Conservation (phyloP, 1,140 invertebrate species). For the Drosophila subobscura region DNA sequence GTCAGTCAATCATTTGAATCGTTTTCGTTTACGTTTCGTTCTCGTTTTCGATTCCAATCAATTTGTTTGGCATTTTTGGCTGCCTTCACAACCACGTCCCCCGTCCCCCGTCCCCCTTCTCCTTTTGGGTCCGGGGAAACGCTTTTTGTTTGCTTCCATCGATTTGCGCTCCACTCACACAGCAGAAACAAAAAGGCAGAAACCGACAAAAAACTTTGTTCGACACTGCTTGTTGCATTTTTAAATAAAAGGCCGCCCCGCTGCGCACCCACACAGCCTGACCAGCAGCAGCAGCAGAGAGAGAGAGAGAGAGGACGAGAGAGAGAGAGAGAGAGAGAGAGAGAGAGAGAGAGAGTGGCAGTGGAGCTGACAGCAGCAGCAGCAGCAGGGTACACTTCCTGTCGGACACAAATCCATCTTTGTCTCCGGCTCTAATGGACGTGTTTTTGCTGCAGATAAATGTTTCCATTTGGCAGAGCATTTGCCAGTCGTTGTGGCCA, state of each 20-base stretch:
- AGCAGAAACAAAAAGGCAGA: slow-evolving; percentile 24
- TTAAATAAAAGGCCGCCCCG: slow-evolving; percentile 53
- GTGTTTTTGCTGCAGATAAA: no score
- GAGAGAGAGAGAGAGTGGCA: no score
- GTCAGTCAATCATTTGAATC: slow-evolving; percentile 79
- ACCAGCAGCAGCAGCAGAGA: no score
- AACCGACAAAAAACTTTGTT: slow-evolving; percentile 30
- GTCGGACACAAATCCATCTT: slow-evolving; percentile 3
- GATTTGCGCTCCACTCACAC: slow-evolving; percentile 50
- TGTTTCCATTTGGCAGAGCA: not conserved
- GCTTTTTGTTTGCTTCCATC: slow-evolving; percentile 50
- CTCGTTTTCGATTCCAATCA: slow-evolving; percentile 81
- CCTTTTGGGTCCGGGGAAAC: slow-evolving; percentile 9
- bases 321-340: no score
- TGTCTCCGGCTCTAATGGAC: slow-evolving; percentile 1
- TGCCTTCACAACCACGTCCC: slow-evolving; percentile 27
- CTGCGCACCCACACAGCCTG: no score
- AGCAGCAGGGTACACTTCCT: no score
- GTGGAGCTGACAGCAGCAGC: no score
- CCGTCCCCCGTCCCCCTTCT: not conserved
- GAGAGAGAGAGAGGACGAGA: no score
- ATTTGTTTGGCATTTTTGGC: slow-evolving; percentile 81
- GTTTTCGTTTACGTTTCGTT: slow-evolving; percentile 81
- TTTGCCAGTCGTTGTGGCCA: not conserved
- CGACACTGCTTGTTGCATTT: slow-evolving; percentile 74